Base-by-base conservation (phyloP, 2,797 vertebrate genomes). In the Cyprinodon diabolis region DNA sequence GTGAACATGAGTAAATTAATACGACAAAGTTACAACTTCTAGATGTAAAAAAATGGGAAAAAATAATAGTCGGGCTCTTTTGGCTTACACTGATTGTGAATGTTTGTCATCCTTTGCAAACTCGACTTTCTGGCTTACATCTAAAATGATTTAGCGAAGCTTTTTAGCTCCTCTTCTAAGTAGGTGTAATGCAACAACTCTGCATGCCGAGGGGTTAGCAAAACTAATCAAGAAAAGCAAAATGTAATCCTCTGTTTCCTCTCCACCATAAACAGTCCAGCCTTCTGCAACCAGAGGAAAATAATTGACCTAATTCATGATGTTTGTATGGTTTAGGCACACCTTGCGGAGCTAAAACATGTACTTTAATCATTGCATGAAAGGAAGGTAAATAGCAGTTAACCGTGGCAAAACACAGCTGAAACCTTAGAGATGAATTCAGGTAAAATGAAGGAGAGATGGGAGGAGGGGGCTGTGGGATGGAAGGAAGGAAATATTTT, bases 251-350 rank as follows among this genome's bases (percentile, higher is more conserved):
- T 72, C 19, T 45, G n/a, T 52, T 48, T 70, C 51, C 54, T 67
- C 35, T 23, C 13, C 56, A 47, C 9, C 25, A 70, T 57, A 75
- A 66, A 66, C 74, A 68, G 21, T 4, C 48, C 60, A 51, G 68
- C 57, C 71, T 56, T 14, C 51, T 62, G 40, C 0, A 49, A 43
- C 56, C 17, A 54, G 72, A 77, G 79, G 68, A n/a, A 66, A 71
- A 68, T 82, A 82, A 74, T 37, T 90, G 82, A 92, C 90, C 88
- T 83, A 87, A 67, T 89, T 92, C 83, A 67, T 82, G 71, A 37
- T 80, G 75, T 90, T 85, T 92, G 90, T 89, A 85, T 58, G 77
- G 74, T 60, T 71, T 48, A 69, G 72, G 73, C 11, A 23, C 75
- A 66, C 14, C 58, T 40, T 66, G 75, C 56, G 52, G 65, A 76